Evolutionary conservation across 2,888 invertebrate species (phyloP), one percentile per base, ranked within the genome.

Genomic region (Papilio elwesi): DNA sequence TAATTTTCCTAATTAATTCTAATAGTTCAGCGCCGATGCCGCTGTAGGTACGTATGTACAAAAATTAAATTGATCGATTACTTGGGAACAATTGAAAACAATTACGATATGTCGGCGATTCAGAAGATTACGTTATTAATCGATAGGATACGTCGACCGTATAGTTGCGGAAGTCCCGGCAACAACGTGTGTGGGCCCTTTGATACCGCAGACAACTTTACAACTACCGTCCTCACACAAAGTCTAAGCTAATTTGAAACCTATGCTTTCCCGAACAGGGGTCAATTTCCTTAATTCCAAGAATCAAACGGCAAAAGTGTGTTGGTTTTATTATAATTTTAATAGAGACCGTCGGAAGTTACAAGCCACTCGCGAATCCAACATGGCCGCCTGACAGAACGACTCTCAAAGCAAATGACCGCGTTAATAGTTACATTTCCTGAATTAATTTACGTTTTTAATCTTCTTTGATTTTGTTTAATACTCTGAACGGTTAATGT

Each of bases 101-200:
- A 62, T 53, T 26, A 70, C 49, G 7, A 43, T 7, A 55, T 36
- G 53, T 53, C 26, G 49, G 52, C 59, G 48, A 51, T 59, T 26
- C 69, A 59, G 65, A 69, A 65, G 70, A 63, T 67, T 63, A 70
- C 55, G 66, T 67, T 67, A 70, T 70, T 69, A 73, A 73, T 73
- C 73, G 69, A 73, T 73, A 62, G 47, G 51, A 57, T 81, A 78
- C 77, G 71, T 73, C 70, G 74, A 71, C 74, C 76, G 77, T 75
- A 81, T 79, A 83, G 82, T 79, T 77, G 78, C 83, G 89, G 88
- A 89, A 87, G 87, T 83, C 77, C 78, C 74, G 75, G 67, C 86
- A 74, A 76, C 87, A 75, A 78, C 82, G 87, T 86, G 89, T 87
- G 89, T 88, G 89, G 87, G 81, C 87, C 83, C 82, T 84, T 84